Base-by-base conservation (phyloP, 2,113 vertebrate species). In the Syrmaticus mikado region DNA sequence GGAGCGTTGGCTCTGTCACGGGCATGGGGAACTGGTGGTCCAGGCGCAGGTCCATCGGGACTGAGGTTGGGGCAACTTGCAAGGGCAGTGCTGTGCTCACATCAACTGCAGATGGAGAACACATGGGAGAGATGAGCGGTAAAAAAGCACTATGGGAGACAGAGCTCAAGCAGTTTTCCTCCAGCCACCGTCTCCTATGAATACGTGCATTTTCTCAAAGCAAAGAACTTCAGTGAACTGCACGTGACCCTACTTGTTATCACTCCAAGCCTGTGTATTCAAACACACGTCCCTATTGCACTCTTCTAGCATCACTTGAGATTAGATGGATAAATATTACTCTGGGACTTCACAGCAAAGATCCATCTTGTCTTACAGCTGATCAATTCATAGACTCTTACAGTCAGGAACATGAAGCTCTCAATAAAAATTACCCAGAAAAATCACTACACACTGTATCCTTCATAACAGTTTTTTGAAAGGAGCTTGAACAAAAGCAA, bases 1-100 rank as follows among this genome's bases (percentile, higher is more conserved):
- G 98, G 57, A 98, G 97, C 6, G 98, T 82, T 2, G 98, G 97
- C 92, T 98, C 97, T 1, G 96, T 75, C 92, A 98, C 97, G 0
- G 98, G 97, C 97, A 99, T 97, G 48, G 98, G 92, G 66, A 99
- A 98, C 96, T 98, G 99, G 93, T 98, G 99, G 95, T 99, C 99
- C 95, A 99, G 97, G 32, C 99, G 98, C 88, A 99, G 98, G 93
- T 99, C 99, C 99, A 99, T 99, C 50, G 99, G 98, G 93, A 99
- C 98, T 58, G 98, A 96, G 50, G 98, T 81, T 2, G 99, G 98
- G 11, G 98, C 98, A 89, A 98, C 98, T 97, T 98, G 99, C 97
- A 99, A 96, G 93, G 99, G 99, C 98, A 99, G 97, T 13, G 98
- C 98, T 34, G 98, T 95, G 95, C 98, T 98, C 97, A 99, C 99